Percentiles rank a stretch among this genome's conserved stretches.
phyloP scores from a whole-genome alignment of 2,888 invertebrate species.

The Euclidia mi region DNA sequence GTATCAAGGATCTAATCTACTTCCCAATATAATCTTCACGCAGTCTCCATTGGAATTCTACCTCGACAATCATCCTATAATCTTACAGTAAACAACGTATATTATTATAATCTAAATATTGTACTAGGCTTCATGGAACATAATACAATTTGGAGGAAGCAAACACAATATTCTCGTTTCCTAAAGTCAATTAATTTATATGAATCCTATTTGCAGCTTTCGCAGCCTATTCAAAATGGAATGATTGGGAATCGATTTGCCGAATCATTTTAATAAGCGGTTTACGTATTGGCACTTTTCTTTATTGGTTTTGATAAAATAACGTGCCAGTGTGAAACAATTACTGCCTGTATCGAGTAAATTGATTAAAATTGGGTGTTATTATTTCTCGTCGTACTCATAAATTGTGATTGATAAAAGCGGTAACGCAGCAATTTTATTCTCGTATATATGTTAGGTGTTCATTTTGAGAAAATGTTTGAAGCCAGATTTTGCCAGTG shows the following conservation, averaged over 20 bases:
- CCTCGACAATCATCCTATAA: too few relatives aligned
- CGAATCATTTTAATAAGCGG: background rate
- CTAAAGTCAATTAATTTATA: conserved; percentile 29
- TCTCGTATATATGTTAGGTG: too few relatives aligned
- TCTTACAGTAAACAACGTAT: too few relatives aligned
- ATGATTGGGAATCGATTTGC: background rate
- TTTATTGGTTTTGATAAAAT: background rate
- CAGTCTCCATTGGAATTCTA: too few relatives aligned
- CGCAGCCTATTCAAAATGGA: conserved; percentile 12
- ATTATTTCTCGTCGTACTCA: too few relatives aligned
- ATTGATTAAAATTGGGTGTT: background rate
- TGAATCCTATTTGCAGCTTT: conserved; percentile 14
- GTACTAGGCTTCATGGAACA: background rate
- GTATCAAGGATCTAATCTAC: too few relatives aligned
- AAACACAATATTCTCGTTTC: conserved; percentile 14
- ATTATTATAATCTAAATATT: background rate
- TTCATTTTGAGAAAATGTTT: too few relatives aligned
- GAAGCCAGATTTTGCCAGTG: too few relatives aligned
- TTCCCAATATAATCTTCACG: too few relatives aligned
- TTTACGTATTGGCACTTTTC: background rate
- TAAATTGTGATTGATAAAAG: too few relatives aligned
- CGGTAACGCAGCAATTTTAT: too few relatives aligned
- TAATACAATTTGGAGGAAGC: conserved; percentile 21
- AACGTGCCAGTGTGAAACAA: background rate
- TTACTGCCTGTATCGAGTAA: background rate